phyloP scores from a whole-genome alignment of 35 echinoderm and acorn worm genomes.

The Nesometra sesokonis region DNA sequence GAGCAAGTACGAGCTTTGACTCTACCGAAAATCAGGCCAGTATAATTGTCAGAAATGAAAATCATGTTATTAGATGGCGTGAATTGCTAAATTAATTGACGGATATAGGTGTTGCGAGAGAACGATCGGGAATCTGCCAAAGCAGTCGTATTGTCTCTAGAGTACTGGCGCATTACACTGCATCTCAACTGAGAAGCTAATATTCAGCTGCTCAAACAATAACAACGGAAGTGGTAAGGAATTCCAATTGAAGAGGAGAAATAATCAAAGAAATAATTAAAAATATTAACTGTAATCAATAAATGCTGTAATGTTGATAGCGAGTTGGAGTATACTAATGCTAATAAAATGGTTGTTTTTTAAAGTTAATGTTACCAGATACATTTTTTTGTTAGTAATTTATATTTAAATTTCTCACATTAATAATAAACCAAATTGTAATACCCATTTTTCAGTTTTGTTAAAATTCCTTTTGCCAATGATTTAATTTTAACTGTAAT shows the following conservation, averaged over 20 bases:
- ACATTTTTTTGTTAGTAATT: no score
- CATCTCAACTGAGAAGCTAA: neutral
- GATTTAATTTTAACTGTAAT: no score
- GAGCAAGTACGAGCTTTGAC: neutral
- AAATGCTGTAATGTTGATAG: neutral
- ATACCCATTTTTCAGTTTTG: no score
- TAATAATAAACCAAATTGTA: no score
- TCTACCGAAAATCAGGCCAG: neutral
- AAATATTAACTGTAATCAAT: neutral
- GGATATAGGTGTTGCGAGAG: neutral
- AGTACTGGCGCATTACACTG: neutral
- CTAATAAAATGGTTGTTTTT: no score
- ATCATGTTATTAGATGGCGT: neutral
- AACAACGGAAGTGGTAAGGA: neutral
- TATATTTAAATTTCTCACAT: no score
- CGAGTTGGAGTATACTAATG: no score
- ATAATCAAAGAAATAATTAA: neutral
- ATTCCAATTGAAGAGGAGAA: neutral
- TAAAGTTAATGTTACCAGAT: no score
- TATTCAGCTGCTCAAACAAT: neutral
- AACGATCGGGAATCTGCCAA: neutral
- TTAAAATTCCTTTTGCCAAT: no score
- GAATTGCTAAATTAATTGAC: neutral
- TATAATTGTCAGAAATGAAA: neutral
- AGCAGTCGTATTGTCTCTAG: neutral